Base-by-base conservation (phyloP, 2,113 vertebrate species). In the Gadus macrocephalus region DNA sequence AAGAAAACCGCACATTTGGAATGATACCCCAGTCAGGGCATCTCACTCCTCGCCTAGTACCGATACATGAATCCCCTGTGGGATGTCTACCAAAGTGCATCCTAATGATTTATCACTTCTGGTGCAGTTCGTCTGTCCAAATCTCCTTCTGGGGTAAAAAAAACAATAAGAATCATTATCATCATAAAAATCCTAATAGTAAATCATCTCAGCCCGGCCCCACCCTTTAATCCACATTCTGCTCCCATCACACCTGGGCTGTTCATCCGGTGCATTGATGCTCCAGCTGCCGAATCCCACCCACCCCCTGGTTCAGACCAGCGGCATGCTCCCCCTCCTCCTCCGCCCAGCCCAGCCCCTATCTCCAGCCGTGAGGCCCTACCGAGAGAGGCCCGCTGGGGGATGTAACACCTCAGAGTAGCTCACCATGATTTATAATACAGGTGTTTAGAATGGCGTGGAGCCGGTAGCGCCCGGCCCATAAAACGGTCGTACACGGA, bases 401-500 rank as follows among this genome's bases (percentile, higher is more conserved):
- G 80, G 83, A 77, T 76, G 81, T 77, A 85, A 88, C 66, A 75
- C n/a, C 76, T 62, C 1, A 42, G 3, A 80, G 66, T 14, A 49
- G 8, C 66, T 28, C 42, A 64, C 60, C 66, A 12, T 84, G 85
- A 87, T 87, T 89, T 88, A 88, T 79, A 53, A 72, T 77, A 81
- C 85, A 88, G 85, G 83, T 88, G 86, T 88, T 49, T 9, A 49
- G 42, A 2, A 14, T 83, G 73, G 75, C 81, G 75, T 67, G 12
- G 70, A 69, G 66, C 53, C 56, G 53, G 59, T 78, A 62, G 69
- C 74, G 71, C 49, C 64, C 5, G 25, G 20, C 63, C 70, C 17
- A 72, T 87, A 85, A 88, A 89, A 81, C 67, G 73, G 73, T 67
- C 79, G 77, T 85, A 84, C 70, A 71, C 64, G 35, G 76, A 76